Base-by-base conservation (phyloP, 2,888 invertebrate genomes). In the Petrolisthes manimaculis region DNA sequence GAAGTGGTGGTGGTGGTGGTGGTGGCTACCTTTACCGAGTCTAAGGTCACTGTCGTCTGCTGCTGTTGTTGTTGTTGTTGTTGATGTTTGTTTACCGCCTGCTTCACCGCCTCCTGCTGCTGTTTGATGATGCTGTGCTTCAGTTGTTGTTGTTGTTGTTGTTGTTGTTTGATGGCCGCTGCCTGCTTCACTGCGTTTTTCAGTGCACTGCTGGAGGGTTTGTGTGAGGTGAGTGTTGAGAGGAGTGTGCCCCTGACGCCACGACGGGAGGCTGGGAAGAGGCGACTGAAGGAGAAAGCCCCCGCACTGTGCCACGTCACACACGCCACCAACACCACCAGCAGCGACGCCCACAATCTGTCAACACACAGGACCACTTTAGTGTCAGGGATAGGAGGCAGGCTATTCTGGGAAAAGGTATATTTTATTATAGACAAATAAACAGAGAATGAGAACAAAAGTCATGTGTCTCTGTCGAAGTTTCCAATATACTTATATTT, bases 201-300 rank as follows among this genome's bases (percentile, higher is more conserved):
- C 86, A 86, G 81, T 8, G 75, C 9, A 18, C 53, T 75, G 12
- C 75, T 56, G 6, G 88, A 6, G n/a, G 84, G 21, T 37, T n/a
- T 75, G 12, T 56, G 9, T 24, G 56, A 21, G 74, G 71, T 54
- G 53, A 74, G 9, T 56, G 69, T 24, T 67, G 77, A 61, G 54
- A 88, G 77, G 24, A 84, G 84, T 0, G 84, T 53, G 8, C 88
- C 88, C 21, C 88, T 74, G 4, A 88, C 81, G 37, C 88, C 88
- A 24, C 88, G 82, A 54, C 88, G 54, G 4, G 88, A 88, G 77
- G 88, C 88, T 5, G 88, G 88, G 81, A 88, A 88, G 67, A 88
- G 88, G 8, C 56, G 84, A 0, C 88, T 84, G 14, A 88, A 56
- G 24, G 84, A 84, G 81, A 88, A 88, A 5, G 79, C 88, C 21